phyloP scores from a whole-genome alignment of 1,140 invertebrate species.

The Zaprionus africanus region DNA sequence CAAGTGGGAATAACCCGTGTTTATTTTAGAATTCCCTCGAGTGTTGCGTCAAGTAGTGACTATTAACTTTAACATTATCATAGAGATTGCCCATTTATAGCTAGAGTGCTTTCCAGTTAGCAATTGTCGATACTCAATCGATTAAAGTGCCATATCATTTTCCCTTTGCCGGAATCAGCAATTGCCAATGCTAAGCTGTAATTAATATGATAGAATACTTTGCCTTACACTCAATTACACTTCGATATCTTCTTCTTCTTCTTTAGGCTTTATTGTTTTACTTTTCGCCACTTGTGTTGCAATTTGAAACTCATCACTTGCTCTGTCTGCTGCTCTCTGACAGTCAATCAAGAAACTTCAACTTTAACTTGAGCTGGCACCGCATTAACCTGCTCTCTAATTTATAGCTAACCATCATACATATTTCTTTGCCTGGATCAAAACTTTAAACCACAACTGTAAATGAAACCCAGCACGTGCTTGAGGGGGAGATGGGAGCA shows the following conservation, averaged over 20 bases:
- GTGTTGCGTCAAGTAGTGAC: neutral
- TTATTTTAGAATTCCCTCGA: neutral
- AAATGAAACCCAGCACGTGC: slow-evolving; percentile 26
- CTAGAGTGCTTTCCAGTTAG: neutral
- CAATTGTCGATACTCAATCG: neutral
- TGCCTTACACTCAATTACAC: neutral
- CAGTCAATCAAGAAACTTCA: slow-evolving; percentile 15
- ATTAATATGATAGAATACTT: neutral
- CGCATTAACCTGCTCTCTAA: slow-evolving; percentile 47
- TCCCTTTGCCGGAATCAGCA: neutral
- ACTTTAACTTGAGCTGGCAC: neutral
- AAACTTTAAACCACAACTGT: slow-evolving; percentile 48
- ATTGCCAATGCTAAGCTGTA: neutral
- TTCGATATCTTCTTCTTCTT: neutral
- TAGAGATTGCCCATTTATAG: neutral
- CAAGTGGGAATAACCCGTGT: neutral
- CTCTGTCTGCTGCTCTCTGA: neutral
- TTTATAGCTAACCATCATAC: slow-evolving; percentile 48
- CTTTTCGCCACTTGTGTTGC: slow-evolving; percentile 44
- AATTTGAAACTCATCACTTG: slow-evolving; percentile 33
- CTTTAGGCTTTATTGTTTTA: neutral
- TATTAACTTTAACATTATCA: neutral
- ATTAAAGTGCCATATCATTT: neutral
- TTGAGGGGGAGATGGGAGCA: too few relatives aligned
- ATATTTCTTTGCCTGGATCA: slow-evolving; percentile 40